phyloP scores from a whole-genome alignment of 2,888 invertebrate genomes.

The Tinea trinotella region DNA sequence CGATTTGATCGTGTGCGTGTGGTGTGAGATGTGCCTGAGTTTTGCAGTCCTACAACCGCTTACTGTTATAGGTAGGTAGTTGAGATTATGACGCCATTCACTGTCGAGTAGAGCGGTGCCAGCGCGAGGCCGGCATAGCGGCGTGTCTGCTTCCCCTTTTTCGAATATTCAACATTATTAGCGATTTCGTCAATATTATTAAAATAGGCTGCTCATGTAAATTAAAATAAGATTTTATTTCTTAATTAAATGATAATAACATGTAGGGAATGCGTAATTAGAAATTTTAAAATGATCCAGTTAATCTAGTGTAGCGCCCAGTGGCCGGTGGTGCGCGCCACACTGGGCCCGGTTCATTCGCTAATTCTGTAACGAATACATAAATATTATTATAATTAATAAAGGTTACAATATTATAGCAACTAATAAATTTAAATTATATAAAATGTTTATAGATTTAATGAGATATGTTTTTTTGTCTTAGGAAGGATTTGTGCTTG shows the following conservation, averaged over 20 bases:
- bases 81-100: conserved; percentile 41
- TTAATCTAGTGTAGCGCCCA: conserved; percentile 64
- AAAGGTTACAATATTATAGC: conserved; percentile 73
- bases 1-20: conserved; percentile 65
- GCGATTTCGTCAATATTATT: conserved; percentile 15
- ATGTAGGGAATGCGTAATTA: conserved; percentile 71
- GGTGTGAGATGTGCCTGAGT: conserved; percentile 67
- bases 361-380: conserved; percentile 69
- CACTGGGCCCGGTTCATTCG: conserved; percentile 49
- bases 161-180: conserved; percentile 21
- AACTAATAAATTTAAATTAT: conserved; percentile 71
- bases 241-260: conserved; percentile 72
- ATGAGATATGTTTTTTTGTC: conserved; percentile 55
- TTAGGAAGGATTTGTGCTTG: conserved; percentile 57
- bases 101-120: neutral
- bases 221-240: conserved; percentile 69
- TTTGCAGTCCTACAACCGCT: conserved; percentile 70
- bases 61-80: conserved; percentile 73
- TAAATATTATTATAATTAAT: conserved; percentile 71
- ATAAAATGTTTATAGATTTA: conserved; percentile 73
- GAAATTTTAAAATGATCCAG: conserved; percentile 72
- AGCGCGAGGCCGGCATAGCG: neutral
- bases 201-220: conserved; percentile 66
- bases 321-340: neutral
- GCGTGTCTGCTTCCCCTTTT: conserved; percentile 54